These are phyloP conservation scores for Spilarctia lutea DNA, from an alignment of 2,888 invertebrate genomes.

Conservation along the genomic window DNA sequence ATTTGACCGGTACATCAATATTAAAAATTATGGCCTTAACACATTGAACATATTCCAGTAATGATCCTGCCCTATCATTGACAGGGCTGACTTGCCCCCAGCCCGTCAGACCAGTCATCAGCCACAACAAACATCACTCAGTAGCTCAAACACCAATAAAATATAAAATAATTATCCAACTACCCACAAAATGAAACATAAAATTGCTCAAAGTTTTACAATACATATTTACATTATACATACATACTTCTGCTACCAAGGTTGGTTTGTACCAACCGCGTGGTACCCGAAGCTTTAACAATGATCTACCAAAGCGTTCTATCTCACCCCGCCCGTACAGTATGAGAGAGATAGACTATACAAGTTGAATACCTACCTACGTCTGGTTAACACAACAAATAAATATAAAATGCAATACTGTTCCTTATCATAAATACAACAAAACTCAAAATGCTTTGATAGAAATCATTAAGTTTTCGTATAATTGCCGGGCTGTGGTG, in stretches of 20 bases:
- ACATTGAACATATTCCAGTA: too few species aligned
- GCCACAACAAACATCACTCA: background rate
- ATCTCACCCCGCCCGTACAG: slow-evolving; percentile 5
- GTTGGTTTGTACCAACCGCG: slow-evolving; percentile 56
- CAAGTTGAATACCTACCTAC: background rate
- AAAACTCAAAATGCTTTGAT: slow-evolving; percentile 35
- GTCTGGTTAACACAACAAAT: background rate
- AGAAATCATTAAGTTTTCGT: slow-evolving; percentile 22
- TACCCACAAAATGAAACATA: background rate
- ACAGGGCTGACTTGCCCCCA: background rate
- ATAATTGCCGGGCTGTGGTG: slow-evolving; percentile 13
- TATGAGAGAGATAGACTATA: slow-evolving; percentile 31
- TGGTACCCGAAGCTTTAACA: slow-evolving; percentile 28
- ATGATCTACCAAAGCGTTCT: slow-evolving; percentile 47
- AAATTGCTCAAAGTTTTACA: slow-evolving; percentile 5
- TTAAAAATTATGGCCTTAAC: too few species aligned
- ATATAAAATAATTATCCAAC: background rate
- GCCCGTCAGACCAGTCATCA: background rate
- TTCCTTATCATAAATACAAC: background rate
- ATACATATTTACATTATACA: slow-evolving; percentile 5
- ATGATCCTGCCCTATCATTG: background rate
- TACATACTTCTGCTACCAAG: slow-evolving; percentile 61
- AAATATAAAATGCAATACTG: background rate
- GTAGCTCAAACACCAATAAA: background rate
- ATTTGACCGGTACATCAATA: too few species aligned